phyloP scores from a whole-genome alignment of 2,888 invertebrate genomes.

The Augochlorella aurata region DNA sequence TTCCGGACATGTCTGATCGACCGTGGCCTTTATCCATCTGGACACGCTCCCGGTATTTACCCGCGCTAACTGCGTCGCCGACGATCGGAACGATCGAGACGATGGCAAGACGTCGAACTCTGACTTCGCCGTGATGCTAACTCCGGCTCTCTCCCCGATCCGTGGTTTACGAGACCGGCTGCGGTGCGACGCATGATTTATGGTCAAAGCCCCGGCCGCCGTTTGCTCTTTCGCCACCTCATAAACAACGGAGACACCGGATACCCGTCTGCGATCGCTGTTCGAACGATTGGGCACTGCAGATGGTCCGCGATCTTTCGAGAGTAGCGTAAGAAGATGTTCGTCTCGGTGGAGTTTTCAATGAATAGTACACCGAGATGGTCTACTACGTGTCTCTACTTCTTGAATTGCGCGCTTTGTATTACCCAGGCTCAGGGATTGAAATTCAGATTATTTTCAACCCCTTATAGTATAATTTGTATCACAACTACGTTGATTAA shows the following conservation, averaged over 20 bases:
- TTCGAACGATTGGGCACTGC: slow-evolving; percentile 43
- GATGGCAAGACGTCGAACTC: background rate
- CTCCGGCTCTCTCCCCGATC: background rate
- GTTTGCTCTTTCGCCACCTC: slow-evolving; percentile 23
- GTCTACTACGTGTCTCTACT: no score
- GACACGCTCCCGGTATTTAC: background rate
- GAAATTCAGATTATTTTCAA: no score
- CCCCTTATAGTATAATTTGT: no score
- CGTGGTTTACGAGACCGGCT: slow-evolving; percentile 27
- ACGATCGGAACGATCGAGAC: background rate
- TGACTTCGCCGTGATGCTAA: no score
- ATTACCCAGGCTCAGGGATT: no score
- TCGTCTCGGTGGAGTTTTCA: background rate
- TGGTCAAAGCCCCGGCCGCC: slow-evolving; percentile 1
- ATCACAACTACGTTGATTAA: no score
- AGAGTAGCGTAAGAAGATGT: background rate
- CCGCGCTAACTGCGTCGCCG: background rate
- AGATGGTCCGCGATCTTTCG: background rate
- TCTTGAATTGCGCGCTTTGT: no score
- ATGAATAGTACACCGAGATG: no score
- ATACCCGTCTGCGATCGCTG: slow-evolving; percentile 17
- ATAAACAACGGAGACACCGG: slow-evolving; percentile 36
- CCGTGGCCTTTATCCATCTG: slow-evolving; percentile 29
- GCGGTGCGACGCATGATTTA: slow-evolving; percentile 6
- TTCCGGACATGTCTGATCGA: slow-evolving; percentile 44